A percentile compares a stretch with the other conserved stretches of the same genome.
These are phyloP conservation scores for Synanthedon andrenaeformis DNA, from an alignment of 2,888 invertebrate genomes.

Conservation along the genomic window DNA sequence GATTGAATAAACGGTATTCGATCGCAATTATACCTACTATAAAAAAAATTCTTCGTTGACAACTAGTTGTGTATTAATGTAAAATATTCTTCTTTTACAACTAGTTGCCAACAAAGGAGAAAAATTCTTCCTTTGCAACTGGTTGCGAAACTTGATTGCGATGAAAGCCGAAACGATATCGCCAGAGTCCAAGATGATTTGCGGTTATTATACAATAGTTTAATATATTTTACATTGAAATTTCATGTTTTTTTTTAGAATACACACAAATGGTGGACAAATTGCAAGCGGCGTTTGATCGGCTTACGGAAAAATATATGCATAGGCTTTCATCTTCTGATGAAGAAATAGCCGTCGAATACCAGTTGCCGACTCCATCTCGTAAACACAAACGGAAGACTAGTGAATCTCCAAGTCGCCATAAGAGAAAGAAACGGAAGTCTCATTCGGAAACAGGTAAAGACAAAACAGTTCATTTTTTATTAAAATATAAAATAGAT, in stretches of 20 bases:
- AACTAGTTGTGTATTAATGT: no score
- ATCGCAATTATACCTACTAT: no score
- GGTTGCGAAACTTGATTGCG: no score
- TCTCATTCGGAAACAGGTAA: slow-evolving; percentile 41
- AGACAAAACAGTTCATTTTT: not conserved
- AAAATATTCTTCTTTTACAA: no score
- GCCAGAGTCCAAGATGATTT: no score
- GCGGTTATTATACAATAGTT: not conserved
- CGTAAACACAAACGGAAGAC: slow-evolving; percentile 54
- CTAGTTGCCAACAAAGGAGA: no score
- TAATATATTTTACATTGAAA: not conserved
- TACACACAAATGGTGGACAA: slow-evolving; percentile 91
- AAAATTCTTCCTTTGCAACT: not conserved
- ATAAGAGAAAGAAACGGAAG: slow-evolving; percentile 53
- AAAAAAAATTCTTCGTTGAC: not conserved
- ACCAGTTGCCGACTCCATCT: slow-evolving; percentile 63
- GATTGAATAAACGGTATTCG: no score
- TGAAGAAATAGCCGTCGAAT: slow-evolving; percentile 79
- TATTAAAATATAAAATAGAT: not conserved
- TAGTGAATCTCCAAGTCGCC: slow-evolving; percentile 42
- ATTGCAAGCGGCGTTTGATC: slow-evolving; percentile 83
- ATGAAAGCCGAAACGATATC: no score
- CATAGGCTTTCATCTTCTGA: slow-evolving; percentile 85
- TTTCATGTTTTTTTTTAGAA: slow-evolving; percentile 60
- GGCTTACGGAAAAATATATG: slow-evolving; percentile 84